A percentile compares a stretch with the other conserved stretches of the same genome.
Evolutionary conservation across 2,113 vertebrate genomes (phyloP).

Genomic region (Takifugu bimaculatus): DNA sequence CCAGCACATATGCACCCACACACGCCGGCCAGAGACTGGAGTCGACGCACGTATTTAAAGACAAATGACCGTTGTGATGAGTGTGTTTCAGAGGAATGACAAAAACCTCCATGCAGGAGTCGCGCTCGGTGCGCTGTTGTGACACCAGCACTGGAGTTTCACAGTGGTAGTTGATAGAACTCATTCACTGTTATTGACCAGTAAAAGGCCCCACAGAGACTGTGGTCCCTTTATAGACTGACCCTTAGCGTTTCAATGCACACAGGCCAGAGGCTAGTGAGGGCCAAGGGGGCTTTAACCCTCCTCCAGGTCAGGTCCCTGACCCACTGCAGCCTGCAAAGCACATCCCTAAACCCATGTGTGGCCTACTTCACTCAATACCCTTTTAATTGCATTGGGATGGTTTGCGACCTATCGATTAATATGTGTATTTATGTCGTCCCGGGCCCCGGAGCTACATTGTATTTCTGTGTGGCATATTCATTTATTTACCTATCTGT

Average conservation of each 20-base stretch:
- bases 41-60: constrained; percentile 5
- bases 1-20: constrained; percentile 4
- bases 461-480: constrained; percentile 77
- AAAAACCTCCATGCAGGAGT: not conserved
- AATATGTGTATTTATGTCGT: constrained; percentile 74
- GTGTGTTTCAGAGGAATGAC: constrained; percentile 7
- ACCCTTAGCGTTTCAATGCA: constrained; percentile 49
- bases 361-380: constrained; percentile 64
- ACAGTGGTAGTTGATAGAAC: constrained; percentile 51
- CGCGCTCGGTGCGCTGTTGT: not conserved
- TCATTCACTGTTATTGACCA: constrained; percentile 69
- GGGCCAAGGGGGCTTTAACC: constrained; percentile 60
- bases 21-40: not conserved
- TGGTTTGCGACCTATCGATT: constrained; percentile 77
- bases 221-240: constrained; percentile 71
- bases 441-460: constrained; percentile 59
- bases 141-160: constrained; percentile 20
- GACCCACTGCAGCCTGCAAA: constrained; percentile 41
- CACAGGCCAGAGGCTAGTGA: constrained; percentile 55
- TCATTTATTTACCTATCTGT: constrained; percentile 81
- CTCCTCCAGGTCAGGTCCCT: constrained; percentile 57
- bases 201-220: constrained; percentile 64
- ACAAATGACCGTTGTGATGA: not conserved
- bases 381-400: constrained; percentile 74
- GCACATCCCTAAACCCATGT: constrained; percentile 44